phyloP scores from a whole-genome alignment of 2,797 vertebrate genomes.

The Falco berigora region DNA sequence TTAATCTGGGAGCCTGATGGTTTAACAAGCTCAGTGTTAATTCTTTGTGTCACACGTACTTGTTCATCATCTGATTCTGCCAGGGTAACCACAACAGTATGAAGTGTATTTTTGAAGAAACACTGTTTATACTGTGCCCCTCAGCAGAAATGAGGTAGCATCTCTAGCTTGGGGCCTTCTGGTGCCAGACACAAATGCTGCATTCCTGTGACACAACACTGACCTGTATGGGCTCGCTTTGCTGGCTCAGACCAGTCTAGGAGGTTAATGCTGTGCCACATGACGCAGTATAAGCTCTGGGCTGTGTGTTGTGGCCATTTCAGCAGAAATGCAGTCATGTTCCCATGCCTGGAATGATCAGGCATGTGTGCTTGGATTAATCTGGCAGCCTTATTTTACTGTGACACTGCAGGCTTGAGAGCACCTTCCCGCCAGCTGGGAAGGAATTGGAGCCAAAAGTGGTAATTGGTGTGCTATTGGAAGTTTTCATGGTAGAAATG shows the following conservation, averaged over 20 bases:
- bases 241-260: background rate
- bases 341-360: background rate
- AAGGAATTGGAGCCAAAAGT: background rate
- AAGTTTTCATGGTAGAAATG: background rate
- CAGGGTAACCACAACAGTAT: background rate
- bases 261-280: background rate
- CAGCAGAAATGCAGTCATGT: background rate
- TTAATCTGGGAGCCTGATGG: background rate
- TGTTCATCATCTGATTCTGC: background rate
- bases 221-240: background rate
- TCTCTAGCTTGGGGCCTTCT: background rate
- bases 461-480: background rate
- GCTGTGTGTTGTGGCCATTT: rapidly evolving
- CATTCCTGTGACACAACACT: background rate
- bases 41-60: background rate
- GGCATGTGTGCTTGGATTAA: background rate
- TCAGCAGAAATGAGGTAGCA: background rate
- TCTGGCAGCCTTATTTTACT: background rate
- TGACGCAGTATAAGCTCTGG: background rate
- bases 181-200: background rate
- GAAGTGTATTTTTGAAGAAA: background rate
- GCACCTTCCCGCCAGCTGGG: background rate
- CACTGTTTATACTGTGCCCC: rapidly evolving
- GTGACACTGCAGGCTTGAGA: background rate
- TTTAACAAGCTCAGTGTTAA: background rate